Conservation (phyloP, 1,140 invertebrate genomes). For the Calephelis virginiensis region DNA sequence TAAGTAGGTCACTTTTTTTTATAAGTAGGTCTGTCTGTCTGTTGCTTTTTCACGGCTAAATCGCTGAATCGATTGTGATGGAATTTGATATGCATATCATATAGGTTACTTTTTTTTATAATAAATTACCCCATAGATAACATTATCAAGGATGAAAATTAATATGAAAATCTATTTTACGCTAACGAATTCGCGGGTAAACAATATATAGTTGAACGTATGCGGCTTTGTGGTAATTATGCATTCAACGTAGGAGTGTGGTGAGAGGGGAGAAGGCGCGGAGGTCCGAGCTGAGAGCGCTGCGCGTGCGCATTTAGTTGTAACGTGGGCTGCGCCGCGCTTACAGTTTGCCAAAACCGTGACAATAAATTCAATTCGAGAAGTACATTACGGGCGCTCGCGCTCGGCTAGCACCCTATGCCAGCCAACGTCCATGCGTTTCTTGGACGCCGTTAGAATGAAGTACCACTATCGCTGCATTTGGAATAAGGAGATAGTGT, state of each 20-base stretch:
- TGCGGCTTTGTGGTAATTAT: slow-evolving; percentile 29
- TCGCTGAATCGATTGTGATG: too few relatives aligned
- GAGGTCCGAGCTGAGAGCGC: slow-evolving; percentile 31
- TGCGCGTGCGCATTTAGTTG: slow-evolving; percentile 59
- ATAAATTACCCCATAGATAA: too few relatives aligned
- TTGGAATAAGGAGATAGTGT: slow-evolving; percentile 93
- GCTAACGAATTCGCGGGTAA: too few relatives aligned
- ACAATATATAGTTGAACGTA: neutral
- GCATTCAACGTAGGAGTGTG: slow-evolving; percentile 31
- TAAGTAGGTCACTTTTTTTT: too few relatives aligned
- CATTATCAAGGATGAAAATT: too few relatives aligned
- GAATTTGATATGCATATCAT: too few relatives aligned
- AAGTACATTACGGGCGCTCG: slow-evolving; percentile 60
- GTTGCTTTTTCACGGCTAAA: too few relatives aligned
- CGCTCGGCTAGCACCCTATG: slow-evolving; percentile 69
- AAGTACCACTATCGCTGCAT: slow-evolving; percentile 90
- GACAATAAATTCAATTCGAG: slow-evolving; percentile 73
- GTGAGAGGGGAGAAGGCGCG: slow-evolving; percentile 46
- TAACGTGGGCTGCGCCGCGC: slow-evolving; percentile 58
- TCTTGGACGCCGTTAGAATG: slow-evolving; percentile 75
- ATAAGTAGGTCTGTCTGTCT: too few relatives aligned
- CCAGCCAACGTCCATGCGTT: slow-evolving; percentile 70
- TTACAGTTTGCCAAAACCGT: slow-evolving; percentile 55
- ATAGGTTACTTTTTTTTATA: too few relatives aligned
- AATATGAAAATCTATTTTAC: too few relatives aligned